Conservation (phyloP, 2,797 vertebrate genomes). For the Octomys mimax region DNA sequence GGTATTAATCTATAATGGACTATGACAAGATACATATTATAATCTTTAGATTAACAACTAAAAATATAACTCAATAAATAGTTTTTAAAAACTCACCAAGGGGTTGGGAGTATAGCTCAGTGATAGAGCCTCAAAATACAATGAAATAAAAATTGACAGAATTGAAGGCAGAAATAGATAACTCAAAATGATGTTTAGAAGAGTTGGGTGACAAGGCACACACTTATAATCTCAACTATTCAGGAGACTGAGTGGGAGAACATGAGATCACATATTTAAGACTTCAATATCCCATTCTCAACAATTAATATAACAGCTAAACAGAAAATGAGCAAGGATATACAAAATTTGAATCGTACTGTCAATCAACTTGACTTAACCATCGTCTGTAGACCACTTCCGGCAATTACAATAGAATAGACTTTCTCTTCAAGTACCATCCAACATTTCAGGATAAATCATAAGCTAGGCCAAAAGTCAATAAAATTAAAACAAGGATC, state of each 20-base stretch:
- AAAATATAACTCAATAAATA: conserved; percentile 27
- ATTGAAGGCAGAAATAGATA: not conserved
- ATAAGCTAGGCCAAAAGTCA: not conserved
- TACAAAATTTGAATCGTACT: not conserved
- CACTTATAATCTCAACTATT: not conserved
- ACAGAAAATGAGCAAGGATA: conserved; percentile 51
- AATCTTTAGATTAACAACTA: not conserved
- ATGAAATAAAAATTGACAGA: conserved; percentile 38
- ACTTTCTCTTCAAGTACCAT: not conserved
- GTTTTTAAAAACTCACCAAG: not conserved
- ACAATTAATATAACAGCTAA: not conserved
- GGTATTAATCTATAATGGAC: conserved; percentile 15
- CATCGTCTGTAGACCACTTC: not conserved
- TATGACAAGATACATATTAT: not conserved
- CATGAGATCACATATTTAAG: not conserved
- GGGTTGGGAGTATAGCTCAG: not conserved
- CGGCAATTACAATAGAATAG: not conserved
- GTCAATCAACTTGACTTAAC: not conserved
- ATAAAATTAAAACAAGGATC: not conserved
- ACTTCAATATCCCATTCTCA: not conserved
- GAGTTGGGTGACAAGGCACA: not conserved
- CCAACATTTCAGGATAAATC: not conserved
- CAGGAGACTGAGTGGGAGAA: not conserved
- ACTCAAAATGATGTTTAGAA: not conserved
- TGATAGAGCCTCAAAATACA: not conserved